These are phyloP conservation scores for Agrochola macilenta DNA, from an alignment of 2,888 invertebrate genomes.

Conservation along the genomic window DNA sequence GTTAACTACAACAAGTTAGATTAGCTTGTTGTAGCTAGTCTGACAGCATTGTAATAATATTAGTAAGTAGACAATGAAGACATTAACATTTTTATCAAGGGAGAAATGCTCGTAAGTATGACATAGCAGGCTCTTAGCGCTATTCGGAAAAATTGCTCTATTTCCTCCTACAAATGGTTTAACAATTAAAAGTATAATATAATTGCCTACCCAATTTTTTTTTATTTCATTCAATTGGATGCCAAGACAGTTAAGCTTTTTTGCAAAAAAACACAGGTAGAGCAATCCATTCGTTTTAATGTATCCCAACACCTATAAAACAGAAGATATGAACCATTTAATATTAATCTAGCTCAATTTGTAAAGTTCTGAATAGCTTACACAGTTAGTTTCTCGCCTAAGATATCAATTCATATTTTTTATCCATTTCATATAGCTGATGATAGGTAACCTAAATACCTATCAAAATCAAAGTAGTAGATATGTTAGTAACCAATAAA, in stretches of 20 bases:
- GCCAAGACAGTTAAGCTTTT: not conserved
- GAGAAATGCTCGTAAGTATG: not conserved
- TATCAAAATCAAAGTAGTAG: slow-evolving; percentile 47
- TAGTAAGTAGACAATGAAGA: not conserved
- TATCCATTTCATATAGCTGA: slow-evolving; percentile 18
- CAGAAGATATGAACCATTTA: slow-evolving; percentile 25
- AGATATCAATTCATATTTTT: slow-evolving; percentile 31
- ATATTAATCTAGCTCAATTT: slow-evolving; percentile 43
- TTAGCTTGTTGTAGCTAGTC: not conserved
- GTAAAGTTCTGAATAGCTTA: slow-evolving; percentile 22
- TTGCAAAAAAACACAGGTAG: not conserved
- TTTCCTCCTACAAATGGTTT: too few relatives aligned
- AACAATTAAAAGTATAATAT: not conserved
- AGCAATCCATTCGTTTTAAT: slow-evolving; percentile 17
- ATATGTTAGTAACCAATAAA: slow-evolving; percentile 44
- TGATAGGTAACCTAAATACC: slow-evolving; percentile 37
- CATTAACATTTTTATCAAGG: not conserved
- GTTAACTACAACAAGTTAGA: slow-evolving; percentile 3
- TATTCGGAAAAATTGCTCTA: too few relatives aligned
- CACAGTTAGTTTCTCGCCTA: slow-evolving; percentile 28
- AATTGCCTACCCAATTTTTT: not conserved
- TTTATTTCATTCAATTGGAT: slow-evolving; percentile 8
- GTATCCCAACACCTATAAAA: slow-evolving; percentile 30
- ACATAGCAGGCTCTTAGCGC: too few relatives aligned
- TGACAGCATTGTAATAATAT: not conserved